phyloP scores from a whole-genome alignment of 2,888 invertebrate species.

The Acanthosepion esculentum region DNA sequence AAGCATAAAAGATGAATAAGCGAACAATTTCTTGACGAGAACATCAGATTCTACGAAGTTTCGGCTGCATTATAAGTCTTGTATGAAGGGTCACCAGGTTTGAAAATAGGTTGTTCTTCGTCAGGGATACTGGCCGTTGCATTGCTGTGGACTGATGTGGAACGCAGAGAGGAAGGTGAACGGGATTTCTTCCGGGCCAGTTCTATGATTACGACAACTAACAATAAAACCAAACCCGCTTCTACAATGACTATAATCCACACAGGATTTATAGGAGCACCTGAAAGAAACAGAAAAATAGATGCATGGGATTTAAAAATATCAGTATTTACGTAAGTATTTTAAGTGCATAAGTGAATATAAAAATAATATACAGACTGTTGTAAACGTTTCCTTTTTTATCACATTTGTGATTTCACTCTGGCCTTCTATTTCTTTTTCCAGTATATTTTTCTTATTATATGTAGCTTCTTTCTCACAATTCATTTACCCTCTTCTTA shows the following conservation, averaged over 20 bases:
- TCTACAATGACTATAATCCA: constrained; percentile 44
- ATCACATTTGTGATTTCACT: too few species aligned
- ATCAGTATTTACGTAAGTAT: neutral
- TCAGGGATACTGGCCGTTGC: neutral
- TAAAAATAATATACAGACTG: too few species aligned
- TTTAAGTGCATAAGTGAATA: too few species aligned
- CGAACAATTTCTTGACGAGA: neutral
- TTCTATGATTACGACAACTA: constrained; percentile 39
- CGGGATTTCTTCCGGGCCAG: neutral
- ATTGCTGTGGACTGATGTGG: neutral
- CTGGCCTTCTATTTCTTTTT: too few species aligned
- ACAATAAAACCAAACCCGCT: neutral
- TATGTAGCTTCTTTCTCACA: too few species aligned
- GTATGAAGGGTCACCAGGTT: neutral
- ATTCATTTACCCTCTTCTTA: too few species aligned
- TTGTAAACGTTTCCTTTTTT: neutral
- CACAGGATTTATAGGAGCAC: neutral
- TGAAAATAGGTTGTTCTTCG: constrained; percentile 42
- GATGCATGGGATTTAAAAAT: neutral
- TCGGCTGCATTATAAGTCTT: constrained; percentile 44
- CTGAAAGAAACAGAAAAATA: constrained; percentile 37
- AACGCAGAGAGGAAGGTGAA: neutral
- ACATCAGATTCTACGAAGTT: neutral
- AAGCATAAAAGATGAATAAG: neutral
- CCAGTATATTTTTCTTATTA: too few species aligned